Conservation (phyloP, 2,113 vertebrate species). For the Panurus biarmicus region DNA sequence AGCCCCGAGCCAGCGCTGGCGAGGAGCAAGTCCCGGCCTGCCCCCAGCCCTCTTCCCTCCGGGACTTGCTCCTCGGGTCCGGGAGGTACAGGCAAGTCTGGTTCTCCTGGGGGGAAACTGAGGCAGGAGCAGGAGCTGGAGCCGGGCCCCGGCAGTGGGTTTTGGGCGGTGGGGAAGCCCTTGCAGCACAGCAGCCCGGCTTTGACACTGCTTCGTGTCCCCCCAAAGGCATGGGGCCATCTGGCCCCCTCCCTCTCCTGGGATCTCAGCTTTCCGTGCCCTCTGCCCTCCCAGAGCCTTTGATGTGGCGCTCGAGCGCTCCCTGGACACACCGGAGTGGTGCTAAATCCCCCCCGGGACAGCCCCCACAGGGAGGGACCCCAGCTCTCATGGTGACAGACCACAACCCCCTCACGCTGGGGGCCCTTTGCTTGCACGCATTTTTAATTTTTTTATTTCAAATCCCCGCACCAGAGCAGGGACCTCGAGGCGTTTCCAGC, state of each 20-base stretch:
- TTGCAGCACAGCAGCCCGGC: neutral
- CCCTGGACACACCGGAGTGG: rapidly evolving
- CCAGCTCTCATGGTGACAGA: rapidly evolving
- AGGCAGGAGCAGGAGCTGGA: neutral
- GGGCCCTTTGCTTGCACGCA: neutral
- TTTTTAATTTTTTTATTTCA: neutral
- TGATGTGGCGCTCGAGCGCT: rapidly evolving
- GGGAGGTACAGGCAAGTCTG: neutral
- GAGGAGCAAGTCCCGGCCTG: neutral
- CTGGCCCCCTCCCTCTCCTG: neutral
- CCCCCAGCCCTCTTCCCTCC: neutral
- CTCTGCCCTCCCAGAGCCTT: neutral
- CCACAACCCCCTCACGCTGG: neutral
- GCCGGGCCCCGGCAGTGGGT: rapidly evolving
- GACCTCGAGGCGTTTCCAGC: neutral
- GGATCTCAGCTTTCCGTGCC: neutral
- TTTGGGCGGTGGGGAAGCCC: neutral
- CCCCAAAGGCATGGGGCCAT: neutral
- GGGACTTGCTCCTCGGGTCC: neutral
- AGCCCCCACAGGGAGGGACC: rapidly evolving
- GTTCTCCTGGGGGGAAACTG: neutral
- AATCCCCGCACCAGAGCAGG: neutral
- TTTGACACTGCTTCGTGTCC: rapidly evolving
- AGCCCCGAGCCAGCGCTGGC: neutral
- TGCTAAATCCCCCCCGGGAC: neutral